Evolutionary conservation across 2,797 vertebrate species (phyloP), one percentile per base, ranked within the genome.

Genomic region (Ceyx erithaca): DNA sequence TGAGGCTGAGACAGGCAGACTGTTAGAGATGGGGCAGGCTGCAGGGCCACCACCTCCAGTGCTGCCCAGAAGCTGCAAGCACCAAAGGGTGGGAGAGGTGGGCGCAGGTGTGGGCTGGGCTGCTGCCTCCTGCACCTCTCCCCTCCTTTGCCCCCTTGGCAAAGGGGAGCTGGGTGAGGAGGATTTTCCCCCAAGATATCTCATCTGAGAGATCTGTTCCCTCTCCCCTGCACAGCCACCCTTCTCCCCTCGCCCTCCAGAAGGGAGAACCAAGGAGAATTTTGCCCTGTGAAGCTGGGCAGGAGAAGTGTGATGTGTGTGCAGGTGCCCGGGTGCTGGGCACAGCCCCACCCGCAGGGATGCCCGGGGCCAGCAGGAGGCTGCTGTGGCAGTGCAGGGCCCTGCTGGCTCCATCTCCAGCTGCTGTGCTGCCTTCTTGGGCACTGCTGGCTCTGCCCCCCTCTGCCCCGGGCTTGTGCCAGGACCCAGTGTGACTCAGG

Each of bases 101-200:
- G 64, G 5, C 75, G 11, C 4, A 48, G 33, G 69, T 19, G 23
- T 16, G 40, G 19, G 14, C 30, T 87, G 57, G 25, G 45, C 33
- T 4, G 33, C 45, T 0, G 0, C 28, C 25, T 88, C 43, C 57
- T 85, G 7, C 1, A 2, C 0, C 0, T 14, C 37, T 71, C 80
- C 33, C 16, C 33, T 69, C 59, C 3, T 19, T 51, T 51, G 37
- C 22, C 88, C 80, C 33, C 43, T 55, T 79, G 46, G 37, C 48
- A 62, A 33, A 80, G 23, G 12, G 15, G 40, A 66, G 22, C 72
- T 69, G 63, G 64, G 58, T 83, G 67, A 83, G 79, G 78, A 28
- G 9, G 9, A 28, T n/a, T 55, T 69, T 30, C 46, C 45, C 71
- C 7, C 14, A 41, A 11, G 68, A 57, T 7, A 5, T 54, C 25